These are phyloP conservation scores for Brachyptera risi DNA, from an alignment of 2,888 invertebrate species.

Conservation along the genomic window DNA sequence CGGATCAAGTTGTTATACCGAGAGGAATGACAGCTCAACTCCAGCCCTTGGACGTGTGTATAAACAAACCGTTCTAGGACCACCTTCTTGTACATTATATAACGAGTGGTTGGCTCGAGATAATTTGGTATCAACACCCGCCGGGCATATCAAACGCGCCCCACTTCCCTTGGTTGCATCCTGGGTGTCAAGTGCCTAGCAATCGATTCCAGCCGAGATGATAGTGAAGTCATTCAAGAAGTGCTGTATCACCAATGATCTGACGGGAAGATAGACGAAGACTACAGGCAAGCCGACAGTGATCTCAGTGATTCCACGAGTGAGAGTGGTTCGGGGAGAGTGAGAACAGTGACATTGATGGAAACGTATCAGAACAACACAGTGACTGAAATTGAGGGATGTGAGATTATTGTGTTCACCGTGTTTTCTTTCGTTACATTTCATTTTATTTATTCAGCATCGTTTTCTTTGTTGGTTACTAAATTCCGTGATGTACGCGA, in stretches of 20 bases:
- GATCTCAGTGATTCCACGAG: too few species aligned
- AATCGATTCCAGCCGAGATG: background rate
- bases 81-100: background rate
- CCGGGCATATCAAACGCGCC: background rate
- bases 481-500: too few species aligned
- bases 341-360: too few species aligned
- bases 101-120: background rate
- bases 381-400: too few species aligned
- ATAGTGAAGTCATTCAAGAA: background rate
- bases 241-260: background rate
- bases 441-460: too few species aligned
- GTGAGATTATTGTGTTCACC: too few species aligned
- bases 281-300: too few species aligned
- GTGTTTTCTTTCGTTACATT: too few species aligned
- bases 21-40: conserved; percentile 12
- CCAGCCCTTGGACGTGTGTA: conserved; percentile 15
- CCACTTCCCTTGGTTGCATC: background rate
- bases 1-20: conserved; percentile 10
- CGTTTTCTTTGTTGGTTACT: too few species aligned
- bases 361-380: too few species aligned
- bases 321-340: too few species aligned
- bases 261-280: too few species aligned
- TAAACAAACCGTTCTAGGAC: background rate
- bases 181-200: background rate
- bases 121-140: background rate